Conservation (phyloP, 2,113 vertebrate genomes). For the Neogobius melanostomus region DNA sequence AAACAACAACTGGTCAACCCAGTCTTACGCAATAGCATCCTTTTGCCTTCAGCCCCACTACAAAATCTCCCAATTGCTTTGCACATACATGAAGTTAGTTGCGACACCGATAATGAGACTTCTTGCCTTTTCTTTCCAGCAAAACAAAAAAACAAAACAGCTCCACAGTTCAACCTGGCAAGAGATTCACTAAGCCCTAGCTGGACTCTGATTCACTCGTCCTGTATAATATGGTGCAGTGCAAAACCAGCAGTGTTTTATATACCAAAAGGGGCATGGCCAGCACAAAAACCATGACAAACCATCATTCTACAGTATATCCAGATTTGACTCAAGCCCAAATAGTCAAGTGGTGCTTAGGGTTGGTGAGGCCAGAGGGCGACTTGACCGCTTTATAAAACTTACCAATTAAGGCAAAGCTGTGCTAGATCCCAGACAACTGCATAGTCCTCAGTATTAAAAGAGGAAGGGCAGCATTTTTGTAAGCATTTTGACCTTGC, state of each 20-base stretch:
- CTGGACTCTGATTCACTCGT: slow-evolving; percentile 30
- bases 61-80: background rate
- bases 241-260: slow-evolving; percentile 43
- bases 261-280: slow-evolving; percentile 51
- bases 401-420: slow-evolving; percentile 28
- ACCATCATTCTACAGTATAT: slow-evolving; percentile 23
- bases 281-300: slow-evolving; percentile 23
- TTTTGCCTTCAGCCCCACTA: background rate
- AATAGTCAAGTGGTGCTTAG: slow-evolving; percentile 29
- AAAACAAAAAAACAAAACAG: slow-evolving; percentile 4
- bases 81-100: background rate
- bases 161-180: slow-evolving; percentile 28
- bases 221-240: slow-evolving; percentile 23
- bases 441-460: background rate
- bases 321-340: slow-evolving; percentile 39
- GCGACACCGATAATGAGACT: background rate
- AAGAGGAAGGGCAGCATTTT: no score
- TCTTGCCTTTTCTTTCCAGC: slow-evolving; percentile 12
- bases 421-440: background rate
- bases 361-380: slow-evolving; percentile 30
- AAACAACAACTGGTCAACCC: background rate
- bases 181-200: slow-evolving; percentile 25
- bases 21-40: background rate
- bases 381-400: slow-evolving; percentile 34
- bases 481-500: no score